These are phyloP conservation scores for Loris lydekkerianus DNA, from an alignment of 2,797 vertebrate species.

Conservation along the genomic window DNA sequence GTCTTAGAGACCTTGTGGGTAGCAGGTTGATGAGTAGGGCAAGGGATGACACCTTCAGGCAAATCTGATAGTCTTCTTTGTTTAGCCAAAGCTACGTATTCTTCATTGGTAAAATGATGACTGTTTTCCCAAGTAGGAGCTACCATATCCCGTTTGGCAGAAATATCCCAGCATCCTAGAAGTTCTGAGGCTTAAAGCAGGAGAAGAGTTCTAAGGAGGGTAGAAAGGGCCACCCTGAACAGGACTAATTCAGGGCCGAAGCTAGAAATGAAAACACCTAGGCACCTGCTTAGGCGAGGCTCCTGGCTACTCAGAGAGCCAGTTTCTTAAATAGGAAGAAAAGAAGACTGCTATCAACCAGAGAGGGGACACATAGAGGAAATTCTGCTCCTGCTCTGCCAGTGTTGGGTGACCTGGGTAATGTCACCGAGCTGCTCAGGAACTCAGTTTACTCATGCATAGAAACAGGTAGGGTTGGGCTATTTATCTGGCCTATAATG, in stretches of 20 bases:
- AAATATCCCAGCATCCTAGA: background rate
- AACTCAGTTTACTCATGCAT: conserved; percentile 39
- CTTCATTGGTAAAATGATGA: conserved; percentile 1
- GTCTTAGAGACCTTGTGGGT: background rate
- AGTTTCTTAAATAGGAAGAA: conserved; percentile 23
- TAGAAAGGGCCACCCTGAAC: background rate
- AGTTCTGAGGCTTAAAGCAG: background rate
- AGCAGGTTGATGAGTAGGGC: background rate
- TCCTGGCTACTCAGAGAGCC: background rate
- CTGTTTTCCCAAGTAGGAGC: background rate
- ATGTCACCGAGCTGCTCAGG: background rate
- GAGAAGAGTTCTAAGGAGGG: background rate
- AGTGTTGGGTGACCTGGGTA: conserved; percentile 10
- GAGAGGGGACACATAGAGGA: background rate
- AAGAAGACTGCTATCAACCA: background rate
- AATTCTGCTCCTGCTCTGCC: background rate
- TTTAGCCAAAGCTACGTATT: background rate
- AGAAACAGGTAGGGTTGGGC: background rate
- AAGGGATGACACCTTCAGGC: background rate
- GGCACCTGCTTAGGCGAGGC: background rate
- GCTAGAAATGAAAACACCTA: background rate
- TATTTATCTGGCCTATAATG: background rate
- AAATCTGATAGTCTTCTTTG: background rate
- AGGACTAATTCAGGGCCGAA: background rate
- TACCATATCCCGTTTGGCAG: background rate